Conservation (phyloP, 2,888 invertebrate species). For the Octodonta nipae region DNA sequence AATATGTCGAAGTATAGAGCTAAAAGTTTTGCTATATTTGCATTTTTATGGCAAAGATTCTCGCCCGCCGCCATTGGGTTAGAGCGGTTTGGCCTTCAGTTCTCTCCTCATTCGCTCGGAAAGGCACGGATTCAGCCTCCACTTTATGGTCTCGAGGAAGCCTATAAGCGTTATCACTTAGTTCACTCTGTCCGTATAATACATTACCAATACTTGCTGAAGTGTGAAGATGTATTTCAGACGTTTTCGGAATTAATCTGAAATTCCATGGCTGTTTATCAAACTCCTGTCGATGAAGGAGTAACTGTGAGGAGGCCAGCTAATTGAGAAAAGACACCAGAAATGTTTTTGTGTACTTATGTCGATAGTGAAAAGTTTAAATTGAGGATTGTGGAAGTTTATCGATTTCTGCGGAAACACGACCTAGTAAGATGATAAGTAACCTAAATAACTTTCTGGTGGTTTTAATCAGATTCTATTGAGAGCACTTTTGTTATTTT, state of each 20-base stretch:
- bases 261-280: constrained; percentile 20
- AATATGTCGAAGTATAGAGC: no score
- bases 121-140: constrained; percentile 25
- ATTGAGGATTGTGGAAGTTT: background rate
- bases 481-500: no score
- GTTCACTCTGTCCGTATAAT: constrained; percentile 23
- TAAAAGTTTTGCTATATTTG: no score
- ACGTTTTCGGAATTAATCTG: constrained; percentile 26
- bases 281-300: constrained; percentile 5
- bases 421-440: no score
- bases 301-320: background rate
- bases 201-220: constrained; percentile 34
- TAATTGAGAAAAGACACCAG: background rate
- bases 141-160: constrained; percentile 28
- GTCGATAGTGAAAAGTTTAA: background rate
- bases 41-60: no score
- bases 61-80: no score
- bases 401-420: no score
- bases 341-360: no score
- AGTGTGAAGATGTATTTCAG: constrained; percentile 34
- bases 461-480: no score
- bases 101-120: constrained; percentile 23
- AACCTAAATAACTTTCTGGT: no score
- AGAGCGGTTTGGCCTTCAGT: no score
- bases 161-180: constrained; percentile 31